Conservation (phyloP, 2,888 invertebrate genomes). For the Andrena bucephala region DNA sequence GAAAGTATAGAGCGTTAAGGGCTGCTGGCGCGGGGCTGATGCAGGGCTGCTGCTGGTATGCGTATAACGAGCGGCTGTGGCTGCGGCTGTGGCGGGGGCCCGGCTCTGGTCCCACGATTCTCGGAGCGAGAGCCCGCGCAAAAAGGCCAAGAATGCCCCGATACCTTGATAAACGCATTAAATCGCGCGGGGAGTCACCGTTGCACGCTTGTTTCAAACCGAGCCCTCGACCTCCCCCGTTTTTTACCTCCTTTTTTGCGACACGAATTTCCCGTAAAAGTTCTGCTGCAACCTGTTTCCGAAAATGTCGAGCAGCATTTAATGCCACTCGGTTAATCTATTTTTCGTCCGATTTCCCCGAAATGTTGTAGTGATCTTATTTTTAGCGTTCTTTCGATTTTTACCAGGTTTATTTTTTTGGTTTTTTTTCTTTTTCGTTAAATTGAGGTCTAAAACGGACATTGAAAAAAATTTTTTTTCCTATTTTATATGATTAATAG, state of each 20-base stretch:
- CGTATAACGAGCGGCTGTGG: conserved; percentile 63
- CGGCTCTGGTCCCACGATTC: conserved; percentile 64
- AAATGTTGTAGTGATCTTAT: too few species aligned
- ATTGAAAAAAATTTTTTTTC: too few species aligned
- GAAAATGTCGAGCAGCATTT: conserved; percentile 13
- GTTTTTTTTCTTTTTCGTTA: too few species aligned
- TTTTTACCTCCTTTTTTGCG: not conserved
- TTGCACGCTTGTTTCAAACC: conserved; percentile 17
- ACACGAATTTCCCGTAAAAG: conserved; percentile 33
- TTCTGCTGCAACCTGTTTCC: not conserved
- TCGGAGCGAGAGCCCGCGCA: conserved; percentile 49
- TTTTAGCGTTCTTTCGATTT: too few species aligned
- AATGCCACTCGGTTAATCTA: too few species aligned
- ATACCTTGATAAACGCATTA: conserved; percentile 65
- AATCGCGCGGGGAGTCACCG: conserved; percentile 49
- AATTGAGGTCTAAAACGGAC: too few species aligned
- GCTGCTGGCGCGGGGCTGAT: conserved; percentile 31
- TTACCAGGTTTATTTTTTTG: too few species aligned
- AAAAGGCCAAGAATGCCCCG: conserved; percentile 69
- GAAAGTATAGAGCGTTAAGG: conserved; percentile 31
- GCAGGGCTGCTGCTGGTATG: conserved; percentile 45
- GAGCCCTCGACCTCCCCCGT: conserved; percentile 4
- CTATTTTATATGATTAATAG: too few species aligned
- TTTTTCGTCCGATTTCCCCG: too few species aligned
- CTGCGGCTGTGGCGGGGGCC: conserved; percentile 26